Evolutionary conservation across 2,113 vertebrate genomes (phyloP).

Genomic region (Clupea harengus): DNA sequence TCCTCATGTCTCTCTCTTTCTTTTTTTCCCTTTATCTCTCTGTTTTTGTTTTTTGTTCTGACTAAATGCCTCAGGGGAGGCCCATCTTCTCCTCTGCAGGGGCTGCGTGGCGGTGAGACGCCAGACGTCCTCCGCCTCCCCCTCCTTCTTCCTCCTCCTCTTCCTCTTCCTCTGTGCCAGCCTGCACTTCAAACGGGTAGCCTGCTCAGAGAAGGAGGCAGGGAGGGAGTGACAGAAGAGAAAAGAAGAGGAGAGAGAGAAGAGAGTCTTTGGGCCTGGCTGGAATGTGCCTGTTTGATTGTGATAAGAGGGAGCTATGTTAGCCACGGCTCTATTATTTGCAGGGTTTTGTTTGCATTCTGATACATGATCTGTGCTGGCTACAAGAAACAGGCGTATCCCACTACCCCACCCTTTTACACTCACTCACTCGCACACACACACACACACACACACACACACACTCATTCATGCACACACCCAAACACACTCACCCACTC

Average conservation of each 20-base stretch:
- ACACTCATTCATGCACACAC: background rate
- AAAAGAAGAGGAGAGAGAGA: background rate
- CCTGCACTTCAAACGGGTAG: background rate
- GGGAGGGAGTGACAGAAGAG: background rate
- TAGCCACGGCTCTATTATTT: conserved; percentile 48
- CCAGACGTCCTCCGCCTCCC: background rate
- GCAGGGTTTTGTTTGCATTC: conserved; percentile 43
- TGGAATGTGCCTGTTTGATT: conserved; percentile 51
- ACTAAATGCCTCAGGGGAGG: background rate
- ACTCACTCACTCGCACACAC: background rate
- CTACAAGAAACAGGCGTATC: conserved; percentile 15
- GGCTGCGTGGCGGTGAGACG: background rate
- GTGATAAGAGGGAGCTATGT: conserved; percentile 42
- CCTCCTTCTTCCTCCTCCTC: background rate
- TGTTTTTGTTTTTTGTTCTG: background rate
- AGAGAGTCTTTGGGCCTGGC: background rate
- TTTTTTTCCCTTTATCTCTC: background rate
- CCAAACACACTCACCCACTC: background rate
- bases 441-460: background rate
- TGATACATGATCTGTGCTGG: conserved; percentile 36
- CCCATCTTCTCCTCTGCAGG: background rate
- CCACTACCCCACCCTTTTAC: background rate
- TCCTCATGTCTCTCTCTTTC: background rate
- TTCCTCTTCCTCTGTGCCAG: background rate
- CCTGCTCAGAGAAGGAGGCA: background rate